These are phyloP conservation scores for Anastatus disparis DNA, from an alignment of 1,140 invertebrate species.

Conservation along the genomic window DNA sequence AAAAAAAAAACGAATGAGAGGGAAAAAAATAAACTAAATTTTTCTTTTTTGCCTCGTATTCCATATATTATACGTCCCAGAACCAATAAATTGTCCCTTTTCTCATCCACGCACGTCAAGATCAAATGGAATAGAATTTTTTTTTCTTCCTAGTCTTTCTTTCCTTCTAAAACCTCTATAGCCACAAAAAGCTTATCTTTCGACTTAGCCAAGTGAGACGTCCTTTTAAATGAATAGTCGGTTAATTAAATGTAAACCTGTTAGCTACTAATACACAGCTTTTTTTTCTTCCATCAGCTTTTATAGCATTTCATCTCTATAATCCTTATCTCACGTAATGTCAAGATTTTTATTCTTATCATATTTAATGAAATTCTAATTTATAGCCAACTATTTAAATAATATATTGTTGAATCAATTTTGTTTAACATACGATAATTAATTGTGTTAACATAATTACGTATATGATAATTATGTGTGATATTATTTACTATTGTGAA, in stretches of 20 bases:
- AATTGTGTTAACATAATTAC: too few relatives aligned
- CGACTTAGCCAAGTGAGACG: neutral
- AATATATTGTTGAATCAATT: too few relatives aligned
- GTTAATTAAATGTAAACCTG: neutral
- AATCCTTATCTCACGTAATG: too few relatives aligned
- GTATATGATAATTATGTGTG: too few relatives aligned
- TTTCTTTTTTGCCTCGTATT: neutral
- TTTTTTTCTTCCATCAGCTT: neutral
- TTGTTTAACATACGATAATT: too few relatives aligned
- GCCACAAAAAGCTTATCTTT: neutral
- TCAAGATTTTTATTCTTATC: too few relatives aligned
- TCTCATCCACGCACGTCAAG: neutral
- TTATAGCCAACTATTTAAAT: too few relatives aligned
- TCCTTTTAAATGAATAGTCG: neutral
- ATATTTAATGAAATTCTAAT: too few relatives aligned
- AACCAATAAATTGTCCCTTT: neutral
- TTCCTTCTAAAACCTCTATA: neutral
- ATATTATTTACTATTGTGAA: too few relatives aligned
- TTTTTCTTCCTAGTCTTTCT: neutral
- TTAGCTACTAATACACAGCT: neutral
- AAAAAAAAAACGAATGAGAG: neutral
- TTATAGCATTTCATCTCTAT: too few relatives aligned
- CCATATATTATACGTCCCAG: neutral
- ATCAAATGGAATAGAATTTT: constrained; percentile 23
- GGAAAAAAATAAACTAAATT: neutral